Conservation (phyloP, 2,797 vertebrate genomes). For the Pseudochromis fuscus region DNA sequence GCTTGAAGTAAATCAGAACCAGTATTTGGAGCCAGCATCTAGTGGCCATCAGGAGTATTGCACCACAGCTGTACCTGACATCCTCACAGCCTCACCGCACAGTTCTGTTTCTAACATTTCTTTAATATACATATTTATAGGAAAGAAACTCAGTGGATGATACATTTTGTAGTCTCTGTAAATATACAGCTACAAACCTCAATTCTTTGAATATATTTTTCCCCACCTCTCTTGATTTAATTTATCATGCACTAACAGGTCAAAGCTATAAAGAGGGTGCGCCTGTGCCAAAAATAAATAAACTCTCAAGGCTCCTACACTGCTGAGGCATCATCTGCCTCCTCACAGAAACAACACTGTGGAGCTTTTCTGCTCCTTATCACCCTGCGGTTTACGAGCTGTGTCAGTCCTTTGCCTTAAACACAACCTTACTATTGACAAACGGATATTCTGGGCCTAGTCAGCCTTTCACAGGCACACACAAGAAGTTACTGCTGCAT, state of each 20-base stretch:
- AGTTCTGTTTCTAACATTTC: not conserved
- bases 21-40: not conserved
- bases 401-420: slow-evolving; percentile 33
- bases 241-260: slow-evolving; percentile 1
- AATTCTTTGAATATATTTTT: not conserved
- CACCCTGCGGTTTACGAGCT: slow-evolving; percentile 15
- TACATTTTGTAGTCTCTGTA: no score
- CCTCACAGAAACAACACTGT: slow-evolving; percentile 2
- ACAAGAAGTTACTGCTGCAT: slow-evolving; percentile 43
- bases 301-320: not conserved
- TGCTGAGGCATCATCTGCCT: slow-evolving; percentile 11
- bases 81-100: not conserved
- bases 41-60: no score
- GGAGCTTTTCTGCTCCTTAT: slow-evolving; percentile 1
- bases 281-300: slow-evolving; percentile 19
- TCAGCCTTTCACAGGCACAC: slow-evolving; percentile 18
- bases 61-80: not conserved
- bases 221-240: not conserved
- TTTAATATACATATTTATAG: not conserved
- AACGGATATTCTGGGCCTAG: slow-evolving; percentile 37
- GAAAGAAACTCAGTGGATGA: not conserved
- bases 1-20: no score
- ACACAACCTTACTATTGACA: slow-evolving; percentile 31
- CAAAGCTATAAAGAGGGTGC: slow-evolving; percentile 4
- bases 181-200: not conserved